Conservation (phyloP, 2,888 invertebrate species). For the Alsophila aescularia region DNA sequence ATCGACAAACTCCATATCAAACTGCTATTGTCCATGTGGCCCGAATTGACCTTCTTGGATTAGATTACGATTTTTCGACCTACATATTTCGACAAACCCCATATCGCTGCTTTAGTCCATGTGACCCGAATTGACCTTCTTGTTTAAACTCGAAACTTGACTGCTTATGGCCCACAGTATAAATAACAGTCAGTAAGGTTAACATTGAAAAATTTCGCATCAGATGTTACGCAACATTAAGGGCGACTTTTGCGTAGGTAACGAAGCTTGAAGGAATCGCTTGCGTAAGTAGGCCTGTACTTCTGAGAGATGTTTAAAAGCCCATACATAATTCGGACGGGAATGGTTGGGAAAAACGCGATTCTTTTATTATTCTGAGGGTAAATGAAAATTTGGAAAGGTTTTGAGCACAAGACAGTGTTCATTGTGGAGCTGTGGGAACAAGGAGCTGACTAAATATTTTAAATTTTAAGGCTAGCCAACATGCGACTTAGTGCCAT, state of each 20-base stretch:
- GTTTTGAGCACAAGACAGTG: neutral
- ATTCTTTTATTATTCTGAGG: constrained; percentile 10
- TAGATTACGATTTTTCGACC: too few species aligned
- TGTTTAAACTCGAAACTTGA: too few species aligned
- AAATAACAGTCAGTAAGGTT: constrained; percentile 1
- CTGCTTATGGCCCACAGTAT: too few species aligned
- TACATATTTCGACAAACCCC: too few species aligned
- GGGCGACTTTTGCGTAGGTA: constrained; percentile 14
- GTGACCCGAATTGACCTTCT: too few species aligned
- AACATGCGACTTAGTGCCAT: too few species aligned
- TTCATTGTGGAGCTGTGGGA: neutral
- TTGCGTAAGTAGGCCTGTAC: constrained; percentile 15
- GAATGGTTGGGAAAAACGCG: constrained; percentile 18
- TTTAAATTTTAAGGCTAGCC: too few species aligned
- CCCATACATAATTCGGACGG: constrained; percentile 17
- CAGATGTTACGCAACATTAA: constrained; percentile 32
- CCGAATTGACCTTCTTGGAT: too few species aligned
- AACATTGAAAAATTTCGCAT: constrained; percentile 39
- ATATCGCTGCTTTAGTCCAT: too few species aligned
- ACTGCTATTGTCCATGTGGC: too few species aligned
- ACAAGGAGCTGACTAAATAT: too few species aligned
- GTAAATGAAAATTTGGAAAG: constrained; percentile 2
- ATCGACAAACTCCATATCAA: too few species aligned
- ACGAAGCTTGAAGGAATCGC: constrained; percentile 21
- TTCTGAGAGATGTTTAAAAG: constrained; percentile 20